Evolutionary conservation across 2,113 vertebrate genomes (phyloP).

Genomic region (Anthoscopus minutus): DNA sequence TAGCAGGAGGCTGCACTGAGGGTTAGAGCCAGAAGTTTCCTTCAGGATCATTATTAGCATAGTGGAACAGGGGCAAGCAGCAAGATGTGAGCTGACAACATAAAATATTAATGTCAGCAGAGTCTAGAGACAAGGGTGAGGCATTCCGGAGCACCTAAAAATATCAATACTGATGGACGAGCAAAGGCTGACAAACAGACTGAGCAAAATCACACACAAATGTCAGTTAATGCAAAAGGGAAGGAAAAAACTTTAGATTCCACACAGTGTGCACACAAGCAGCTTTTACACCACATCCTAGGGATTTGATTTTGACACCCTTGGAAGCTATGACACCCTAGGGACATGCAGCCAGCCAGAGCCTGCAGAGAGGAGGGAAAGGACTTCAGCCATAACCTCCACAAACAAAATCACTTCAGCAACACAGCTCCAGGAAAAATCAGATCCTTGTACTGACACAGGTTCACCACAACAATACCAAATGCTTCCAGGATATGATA

Average conservation of each 20-base stretch:
- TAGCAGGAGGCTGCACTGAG: background rate
- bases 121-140: background rate
- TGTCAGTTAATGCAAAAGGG: background rate
- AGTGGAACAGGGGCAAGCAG: background rate
- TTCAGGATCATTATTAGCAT: background rate
- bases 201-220: background rate
- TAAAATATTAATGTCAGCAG: background rate
- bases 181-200: background rate
- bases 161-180: background rate
- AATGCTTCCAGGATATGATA: background rate
- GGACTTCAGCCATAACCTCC: background rate
- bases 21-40: background rate
- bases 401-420: background rate
- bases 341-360: background rate
- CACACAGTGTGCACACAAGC: background rate
- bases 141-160: background rate
- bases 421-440: background rate
- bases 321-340: background rate
- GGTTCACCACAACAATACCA: background rate
- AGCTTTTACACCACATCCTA: background rate
- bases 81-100: constrained; percentile 4
- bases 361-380: background rate
- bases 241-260: background rate
- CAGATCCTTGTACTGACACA: background rate
- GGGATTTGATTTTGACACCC: background rate